Evolutionary conservation across 2,888 invertebrate species (phyloP).

Genomic region (Lepas anatifera): DNA sequence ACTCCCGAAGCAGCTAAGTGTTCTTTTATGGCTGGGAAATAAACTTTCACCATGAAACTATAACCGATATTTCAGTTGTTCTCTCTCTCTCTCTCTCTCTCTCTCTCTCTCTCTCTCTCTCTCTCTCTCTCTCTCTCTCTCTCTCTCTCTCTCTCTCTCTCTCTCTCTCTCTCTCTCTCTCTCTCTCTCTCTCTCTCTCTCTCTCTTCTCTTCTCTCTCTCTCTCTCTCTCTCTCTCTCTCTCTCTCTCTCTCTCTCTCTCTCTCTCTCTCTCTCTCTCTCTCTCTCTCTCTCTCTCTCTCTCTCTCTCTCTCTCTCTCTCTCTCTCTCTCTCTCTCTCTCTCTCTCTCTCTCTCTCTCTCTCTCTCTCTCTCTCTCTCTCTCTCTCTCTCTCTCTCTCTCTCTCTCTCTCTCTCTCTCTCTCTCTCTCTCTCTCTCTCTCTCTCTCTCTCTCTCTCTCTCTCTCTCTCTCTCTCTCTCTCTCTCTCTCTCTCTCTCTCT

Average conservation of each 20-base stretch:
- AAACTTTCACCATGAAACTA: too few relatives aligned
- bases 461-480: too few relatives aligned
- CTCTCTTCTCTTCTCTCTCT: neutral
- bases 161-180: conserved; percentile 12
- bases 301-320: neutral
- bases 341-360: too few relatives aligned
- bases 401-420: neutral
- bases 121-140: conserved; percentile 13
- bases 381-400: neutral
- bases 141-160: conserved; percentile 13
- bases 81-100: neutral
- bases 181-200: neutral
- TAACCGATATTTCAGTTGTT: neutral
- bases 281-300: neutral
- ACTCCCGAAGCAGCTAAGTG: too few relatives aligned
- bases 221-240: conserved; percentile 13
- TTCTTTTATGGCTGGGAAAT: too few relatives aligned
- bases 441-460: too few relatives aligned
- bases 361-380: too few relatives aligned
- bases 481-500: too few relatives aligned
- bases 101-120: conserved; percentile 13
- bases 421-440: too few relatives aligned
- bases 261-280: conserved; percentile 13
- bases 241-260: conserved; percentile 13
- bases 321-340: too few relatives aligned